Evolutionary conservation across 2,113 vertebrate species (phyloP), one percentile per base, ranked within the genome.

Genomic region (Petromus typicus): DNA sequence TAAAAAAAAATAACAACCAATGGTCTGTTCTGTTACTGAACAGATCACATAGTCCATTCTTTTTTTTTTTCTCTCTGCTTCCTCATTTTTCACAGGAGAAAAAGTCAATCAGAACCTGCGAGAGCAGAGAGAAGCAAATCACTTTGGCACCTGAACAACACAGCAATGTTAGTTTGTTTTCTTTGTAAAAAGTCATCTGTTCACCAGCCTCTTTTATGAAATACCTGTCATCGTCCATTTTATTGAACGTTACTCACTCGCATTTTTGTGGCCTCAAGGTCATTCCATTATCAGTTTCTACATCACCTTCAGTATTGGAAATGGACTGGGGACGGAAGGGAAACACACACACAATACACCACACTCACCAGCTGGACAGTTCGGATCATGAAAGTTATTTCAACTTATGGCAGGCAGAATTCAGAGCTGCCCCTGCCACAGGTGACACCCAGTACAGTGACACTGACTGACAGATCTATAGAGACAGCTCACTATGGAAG

Each of bases 201-300:
- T 95, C 75, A 0, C 92, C 92, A 87, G 32, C 91, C 95, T 97
- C 57, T 93, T 75, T 97, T 97, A 95, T 43, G 89, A 97, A 98
- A 95, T 61, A 96, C 80, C 93, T 97, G 97, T 93, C 97, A 97
- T 48, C 93, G 45, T 37, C 48, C 61, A 93, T 98, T 98, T 97
- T 95, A 81, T 93, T 86, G 75, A 85, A 94, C 20, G 95, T 95
- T 95, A 88, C 64, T 98, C 89, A 93, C 32, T 76, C 27, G 0
- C 45, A 82, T 91, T 91, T 91, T 96, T 98, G 91, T 97, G 90
- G 91, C 87, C 97, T 97, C 93, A 97, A 97, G 92, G 96, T 98
- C 95, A 96, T 97, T 96, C 96, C 80, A 71, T 97, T 98, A 98
- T 97, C 90, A 94, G 67, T 97, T 96, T 89, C 66, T 94, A 14